Evolutionary conservation across 2,888 invertebrate species (phyloP).

Genomic region (Leucoma salicis): DNA sequence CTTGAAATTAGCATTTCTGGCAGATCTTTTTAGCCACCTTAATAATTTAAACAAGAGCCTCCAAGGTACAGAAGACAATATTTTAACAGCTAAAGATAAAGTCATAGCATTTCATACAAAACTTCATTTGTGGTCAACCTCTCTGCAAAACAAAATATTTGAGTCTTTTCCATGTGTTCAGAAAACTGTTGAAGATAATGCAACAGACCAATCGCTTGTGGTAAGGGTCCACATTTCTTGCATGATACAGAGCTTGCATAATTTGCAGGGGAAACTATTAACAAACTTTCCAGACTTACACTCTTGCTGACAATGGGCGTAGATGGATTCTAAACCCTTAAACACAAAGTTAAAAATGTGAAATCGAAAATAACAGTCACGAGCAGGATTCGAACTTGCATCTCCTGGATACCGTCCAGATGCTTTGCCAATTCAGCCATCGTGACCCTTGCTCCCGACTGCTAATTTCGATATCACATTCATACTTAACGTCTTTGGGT

Average conservation of each 20-base stretch:
- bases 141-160: conserved; percentile 27
- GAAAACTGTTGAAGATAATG: conserved; percentile 35
- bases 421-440: too few relatives aligned
- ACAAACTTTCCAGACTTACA: conserved; percentile 28
- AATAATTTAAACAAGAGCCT: conserved; percentile 23
- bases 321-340: conserved; percentile 36
- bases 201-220: conserved; percentile 27
- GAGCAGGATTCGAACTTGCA: too few relatives aligned
- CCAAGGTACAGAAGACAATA: conserved; percentile 28
- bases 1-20: conserved; percentile 32
- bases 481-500: too few relatives aligned
- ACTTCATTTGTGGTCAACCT: conserved; percentile 22
- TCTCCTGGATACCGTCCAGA: too few relatives aligned
- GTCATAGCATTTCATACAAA: conserved; percentile 11
- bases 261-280: conserved; percentile 20
- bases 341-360: too few relatives aligned
- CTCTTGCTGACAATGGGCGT: conserved; percentile 28
- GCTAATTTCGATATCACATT: too few relatives aligned
- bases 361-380: too few relatives aligned
- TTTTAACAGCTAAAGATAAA: conserved; percentile 27
- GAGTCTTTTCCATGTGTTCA: conserved; percentile 13
- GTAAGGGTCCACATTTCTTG: conserved; percentile 32
- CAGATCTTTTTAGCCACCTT: conserved; percentile 28
- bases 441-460: too few relatives aligned
- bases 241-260: conserved; percentile 38